These are phyloP conservation scores for Drosophila baimaii DNA, from an alignment of 1,140 invertebrate genomes.

Conservation along the genomic window DNA sequence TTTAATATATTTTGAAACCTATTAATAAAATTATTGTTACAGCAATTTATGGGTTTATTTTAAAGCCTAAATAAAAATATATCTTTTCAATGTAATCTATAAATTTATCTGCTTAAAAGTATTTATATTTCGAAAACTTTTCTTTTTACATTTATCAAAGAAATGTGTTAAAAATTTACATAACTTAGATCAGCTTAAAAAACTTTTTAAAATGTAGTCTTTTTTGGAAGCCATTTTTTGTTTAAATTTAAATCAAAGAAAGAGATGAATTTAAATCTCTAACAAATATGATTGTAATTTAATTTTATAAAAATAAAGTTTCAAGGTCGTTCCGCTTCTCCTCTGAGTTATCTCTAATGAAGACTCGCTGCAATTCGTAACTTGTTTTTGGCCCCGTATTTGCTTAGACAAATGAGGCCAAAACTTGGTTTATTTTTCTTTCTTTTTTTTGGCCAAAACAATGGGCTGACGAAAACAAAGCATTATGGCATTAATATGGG, in stretches of 20 bases:
- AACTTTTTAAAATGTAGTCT: background rate
- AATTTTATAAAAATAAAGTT: background rate
- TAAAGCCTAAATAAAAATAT: no score
- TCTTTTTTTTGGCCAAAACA: constrained; percentile 17
- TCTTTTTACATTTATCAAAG: no score
- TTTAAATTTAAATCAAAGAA: background rate
- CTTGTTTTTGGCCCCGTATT: constrained; percentile 16
- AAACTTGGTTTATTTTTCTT: constrained; percentile 21
- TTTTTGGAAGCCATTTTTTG: no score
- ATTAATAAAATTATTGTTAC: no score
- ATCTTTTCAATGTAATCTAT: no score
- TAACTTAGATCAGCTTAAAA: background rate
- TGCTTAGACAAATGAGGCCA: constrained; percentile 36
- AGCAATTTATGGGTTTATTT: no score
- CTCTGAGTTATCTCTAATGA: constrained; percentile 14
- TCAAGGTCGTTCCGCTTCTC: background rate
- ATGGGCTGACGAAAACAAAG: constrained; percentile 40
- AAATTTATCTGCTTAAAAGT: no score
- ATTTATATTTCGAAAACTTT: no score
- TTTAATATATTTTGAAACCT: no score
- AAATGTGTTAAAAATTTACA: no score
- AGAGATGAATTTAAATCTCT: background rate
- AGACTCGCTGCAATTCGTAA: constrained; percentile 5
- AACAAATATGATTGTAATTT: background rate
- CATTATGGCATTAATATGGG: constrained; percentile 35